Evolutionary conservation across 2,888 invertebrate species (phyloP), one percentile per base, ranked within the genome.

Genomic region (Drosophila maculinotata): DNA sequence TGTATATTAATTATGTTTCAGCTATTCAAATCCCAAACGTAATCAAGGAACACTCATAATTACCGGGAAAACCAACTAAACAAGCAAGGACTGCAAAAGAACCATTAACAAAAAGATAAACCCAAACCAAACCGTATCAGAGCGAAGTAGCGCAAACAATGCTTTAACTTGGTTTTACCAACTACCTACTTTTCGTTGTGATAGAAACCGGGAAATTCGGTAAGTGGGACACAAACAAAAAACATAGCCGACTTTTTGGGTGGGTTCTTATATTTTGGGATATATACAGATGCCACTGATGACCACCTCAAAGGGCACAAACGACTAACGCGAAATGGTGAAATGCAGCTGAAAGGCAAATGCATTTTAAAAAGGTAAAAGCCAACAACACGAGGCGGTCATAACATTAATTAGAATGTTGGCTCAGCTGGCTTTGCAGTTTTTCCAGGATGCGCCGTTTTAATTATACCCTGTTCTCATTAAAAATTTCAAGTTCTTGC

Each of bases 381-480:
- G 49, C 12, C 35, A 59, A 48, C 25, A 58, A 45, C 23, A 15
- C 35, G 51, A 47, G 12, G 56, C 26, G 52, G 59, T 68, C 63
- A 80, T 76, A 71, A 71, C 77, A 80, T 75, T 82, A 86, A 86
- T 86, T 86, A 82, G 80, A 83, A 66, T 56, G 47, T 12, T 30
- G 49, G 44, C 49, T 44, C 35, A 42, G 45, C 39, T 51, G 36
- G 30, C 48, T 35, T 49, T 23, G 33, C 23, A 14, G 33, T 30
- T 28, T 10, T 48, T 45, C 6, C 36, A 9, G 25, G 36, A 14
- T 47, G 17, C 23, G n/a, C 35, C 48, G 57, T 45, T 73, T 53
- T 51, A 20, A 26, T 15, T 31, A 15, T 59, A 59, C 25, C 38
- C 60, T 45, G 8, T 30, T 23, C 14, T 20, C 6, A 4, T 30